Conservation (phyloP, 1,140 invertebrate genomes). For the Drosophila carrolli region DNA sequence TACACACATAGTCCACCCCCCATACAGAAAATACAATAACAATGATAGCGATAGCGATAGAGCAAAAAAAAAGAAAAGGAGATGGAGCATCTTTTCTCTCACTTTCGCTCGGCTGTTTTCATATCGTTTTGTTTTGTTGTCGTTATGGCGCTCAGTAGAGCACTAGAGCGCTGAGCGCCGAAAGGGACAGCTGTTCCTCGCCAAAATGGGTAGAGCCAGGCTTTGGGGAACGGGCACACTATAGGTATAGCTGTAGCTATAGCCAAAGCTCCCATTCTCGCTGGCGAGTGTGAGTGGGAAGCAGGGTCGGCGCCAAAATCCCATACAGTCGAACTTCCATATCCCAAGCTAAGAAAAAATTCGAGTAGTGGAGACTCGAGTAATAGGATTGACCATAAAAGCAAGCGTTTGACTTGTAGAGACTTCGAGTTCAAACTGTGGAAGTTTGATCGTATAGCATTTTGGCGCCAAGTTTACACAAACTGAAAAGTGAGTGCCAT, state of each 20-base stretch:
- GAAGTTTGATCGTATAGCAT: background rate
- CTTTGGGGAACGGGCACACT: background rate
- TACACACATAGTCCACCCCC: background rate
- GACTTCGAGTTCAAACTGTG: too few relatives aligned
- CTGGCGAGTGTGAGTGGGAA: too few relatives aligned
- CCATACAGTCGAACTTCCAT: too few relatives aligned
- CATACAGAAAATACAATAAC: slow-evolving; percentile 12
- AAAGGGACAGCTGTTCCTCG: slow-evolving; percentile 31
- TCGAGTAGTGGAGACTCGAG: too few relatives aligned
- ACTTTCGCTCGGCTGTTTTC: slow-evolving; percentile 23
- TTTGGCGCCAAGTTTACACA: background rate
- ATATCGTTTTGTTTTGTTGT: slow-evolving; percentile 20
- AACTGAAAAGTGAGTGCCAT: too few relatives aligned
- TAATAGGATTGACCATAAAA: too few relatives aligned
- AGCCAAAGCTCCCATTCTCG: background rate
- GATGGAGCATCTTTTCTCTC: slow-evolving; percentile 17
- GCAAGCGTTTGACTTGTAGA: too few relatives aligned
- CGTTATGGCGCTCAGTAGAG: slow-evolving; percentile 31
- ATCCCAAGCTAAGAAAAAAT: too few relatives aligned
- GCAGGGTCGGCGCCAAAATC: too few relatives aligned
- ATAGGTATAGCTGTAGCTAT: background rate
- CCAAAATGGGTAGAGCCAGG: background rate
- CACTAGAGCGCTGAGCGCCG: slow-evolving; percentile 13
- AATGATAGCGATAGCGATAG: slow-evolving; percentile 1
- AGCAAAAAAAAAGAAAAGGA: slow-evolving; percentile 9